Conservation (phyloP, 2,797 vertebrate species). For the Acrossocheilus fasciatus region DNA sequence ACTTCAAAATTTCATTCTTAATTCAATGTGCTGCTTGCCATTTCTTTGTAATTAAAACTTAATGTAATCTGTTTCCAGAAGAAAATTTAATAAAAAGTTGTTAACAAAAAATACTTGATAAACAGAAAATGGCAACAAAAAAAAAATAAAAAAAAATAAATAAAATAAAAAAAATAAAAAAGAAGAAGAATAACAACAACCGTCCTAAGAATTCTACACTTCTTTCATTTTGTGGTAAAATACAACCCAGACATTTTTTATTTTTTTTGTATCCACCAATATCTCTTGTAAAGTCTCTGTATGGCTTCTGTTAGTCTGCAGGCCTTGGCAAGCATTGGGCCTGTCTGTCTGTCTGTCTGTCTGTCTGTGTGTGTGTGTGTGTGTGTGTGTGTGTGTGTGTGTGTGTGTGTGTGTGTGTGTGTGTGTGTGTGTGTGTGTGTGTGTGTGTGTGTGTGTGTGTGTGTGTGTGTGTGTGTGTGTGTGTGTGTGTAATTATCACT, state of each 20-base stretch:
- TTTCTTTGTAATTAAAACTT: background rate
- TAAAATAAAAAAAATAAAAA: background rate
- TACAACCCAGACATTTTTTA: background rate
- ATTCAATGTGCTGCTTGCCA: background rate
- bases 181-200: no score
- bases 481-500: slow-evolving; percentile 67
- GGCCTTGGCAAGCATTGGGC: slow-evolving; percentile 16
- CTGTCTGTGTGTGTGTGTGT: slow-evolving; percentile 52
- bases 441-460: slow-evolving; percentile 53
- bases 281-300: background rate
- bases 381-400: slow-evolving; percentile 52
- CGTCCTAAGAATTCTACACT: background rate
- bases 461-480: slow-evolving; percentile 55
- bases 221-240: background rate
- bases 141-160: background rate
- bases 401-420: slow-evolving; percentile 55
- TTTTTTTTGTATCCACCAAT: background rate
- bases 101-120: no score
- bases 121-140: background rate
- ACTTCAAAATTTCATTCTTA: background rate
- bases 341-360: slow-evolving; percentile 57
- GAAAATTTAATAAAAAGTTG: no score
- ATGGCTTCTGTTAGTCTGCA: slow-evolving; percentile 3
- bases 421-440: slow-evolving; percentile 55
- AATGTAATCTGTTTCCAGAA: background rate